Evolutionary conservation across 2,888 invertebrate species (phyloP).

Genomic region (Lasius fuliginosus): DNA sequence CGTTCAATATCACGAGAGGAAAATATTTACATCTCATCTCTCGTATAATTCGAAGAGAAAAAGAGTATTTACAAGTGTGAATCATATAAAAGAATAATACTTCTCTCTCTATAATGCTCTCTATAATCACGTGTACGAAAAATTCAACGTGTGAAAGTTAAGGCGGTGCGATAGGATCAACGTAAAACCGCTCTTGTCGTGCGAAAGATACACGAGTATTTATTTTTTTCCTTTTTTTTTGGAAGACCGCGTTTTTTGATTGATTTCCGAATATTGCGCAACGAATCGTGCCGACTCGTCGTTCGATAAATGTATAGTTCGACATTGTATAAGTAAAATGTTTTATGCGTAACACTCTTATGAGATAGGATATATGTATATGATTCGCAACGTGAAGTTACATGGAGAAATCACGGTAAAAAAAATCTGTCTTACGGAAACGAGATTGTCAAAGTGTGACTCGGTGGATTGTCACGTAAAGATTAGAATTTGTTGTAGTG

Average conservation of each 20-base stretch:
- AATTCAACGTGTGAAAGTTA: conserved; percentile 42
- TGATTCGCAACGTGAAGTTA: neutral
- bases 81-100: conserved; percentile 50
- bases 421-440: neutral
- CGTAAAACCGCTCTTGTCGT: conserved; percentile 36
- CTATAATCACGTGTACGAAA: conserved; percentile 44
- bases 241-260: conserved; percentile 53
- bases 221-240: neutral
- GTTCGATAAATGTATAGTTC: conserved; percentile 20
- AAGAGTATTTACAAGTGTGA: conserved; percentile 52
- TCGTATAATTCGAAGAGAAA: conserved; percentile 25
- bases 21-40: conserved; percentile 44
- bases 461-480: neutral
- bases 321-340: neutral
- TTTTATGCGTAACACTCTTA: neutral
- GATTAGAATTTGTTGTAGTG: neutral
- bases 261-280: conserved; percentile 38
- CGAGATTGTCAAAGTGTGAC: neutral
- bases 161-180: conserved; percentile 51
- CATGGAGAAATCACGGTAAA: neutral
- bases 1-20: conserved; percentile 27
- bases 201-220: conserved; percentile 7
- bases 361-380: neutral
- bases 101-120: conserved; percentile 26
- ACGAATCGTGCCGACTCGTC: neutral